Conservation (phyloP, 2,797 vertebrate species). For the Rhinichthys osculus region DNA sequence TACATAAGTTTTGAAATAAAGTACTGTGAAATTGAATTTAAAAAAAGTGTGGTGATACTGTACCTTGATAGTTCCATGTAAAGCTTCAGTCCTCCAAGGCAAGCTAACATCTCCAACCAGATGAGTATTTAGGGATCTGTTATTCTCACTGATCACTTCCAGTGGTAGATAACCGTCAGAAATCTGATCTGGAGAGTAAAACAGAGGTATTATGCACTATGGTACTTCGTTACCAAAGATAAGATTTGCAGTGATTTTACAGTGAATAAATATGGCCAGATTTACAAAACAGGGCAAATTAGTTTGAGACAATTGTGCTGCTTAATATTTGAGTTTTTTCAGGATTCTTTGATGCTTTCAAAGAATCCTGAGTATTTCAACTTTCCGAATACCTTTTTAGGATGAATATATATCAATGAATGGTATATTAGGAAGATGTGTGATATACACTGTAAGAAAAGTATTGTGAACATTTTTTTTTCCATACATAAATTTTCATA, state of each 20-base stretch:
- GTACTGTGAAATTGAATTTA: neutral
- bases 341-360: neutral
- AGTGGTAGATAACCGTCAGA: slow-evolving; percentile 80
- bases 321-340: neutral
- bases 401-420: neutral
- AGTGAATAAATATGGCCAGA: neutral
- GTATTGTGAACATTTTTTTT: neutral
- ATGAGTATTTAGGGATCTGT: slow-evolving; percentile 75
- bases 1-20: neutral
- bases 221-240: neutral
- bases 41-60: neutral
- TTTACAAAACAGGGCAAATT: too few species aligned
- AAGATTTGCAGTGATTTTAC: too few species aligned
- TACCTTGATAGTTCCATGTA: slow-evolving; percentile 85
- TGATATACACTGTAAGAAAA: neutral
- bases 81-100: slow-evolving; percentile 82
- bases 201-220: neutral
- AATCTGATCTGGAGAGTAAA: slow-evolving; percentile 77
- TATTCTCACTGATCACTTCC: slow-evolving; percentile 75
- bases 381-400: neutral
- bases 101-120: slow-evolving; percentile 78
- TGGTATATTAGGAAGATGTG: too few species aligned
- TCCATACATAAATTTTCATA: neutral
- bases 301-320: neutral
- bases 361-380: neutral